Evolutionary conservation across 1,140 invertebrate species (phyloP).

Genomic region (Drosophila mauritiana): DNA sequence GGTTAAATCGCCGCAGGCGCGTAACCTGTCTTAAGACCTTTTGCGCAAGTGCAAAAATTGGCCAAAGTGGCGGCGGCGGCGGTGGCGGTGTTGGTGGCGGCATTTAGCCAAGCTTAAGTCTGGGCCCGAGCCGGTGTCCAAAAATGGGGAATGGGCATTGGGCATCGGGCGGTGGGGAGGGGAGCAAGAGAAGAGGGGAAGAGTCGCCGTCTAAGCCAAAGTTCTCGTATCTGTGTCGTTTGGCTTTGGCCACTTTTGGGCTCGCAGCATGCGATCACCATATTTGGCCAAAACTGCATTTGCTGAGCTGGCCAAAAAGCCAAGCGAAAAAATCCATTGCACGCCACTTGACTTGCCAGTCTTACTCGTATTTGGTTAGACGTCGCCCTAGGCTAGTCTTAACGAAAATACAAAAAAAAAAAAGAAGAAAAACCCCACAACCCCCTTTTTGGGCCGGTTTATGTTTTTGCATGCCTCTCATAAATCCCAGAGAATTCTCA

Average conservation of each 20-base stretch:
- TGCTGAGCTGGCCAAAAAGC: conserved; percentile 59
- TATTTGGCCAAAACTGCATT: conserved; percentile 81
- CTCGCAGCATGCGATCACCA: conserved; percentile 78
- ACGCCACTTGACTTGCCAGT: conserved; percentile 80
- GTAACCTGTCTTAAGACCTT: conserved; percentile 82
- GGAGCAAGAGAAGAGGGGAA: background rate
- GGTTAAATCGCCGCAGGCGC: conserved; percentile 80
- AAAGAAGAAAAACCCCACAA: conserved; percentile 1
- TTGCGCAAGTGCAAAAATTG: conserved; percentile 83
- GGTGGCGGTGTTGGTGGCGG: conserved; percentile 13
- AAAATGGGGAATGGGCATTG: conserved; percentile 8
- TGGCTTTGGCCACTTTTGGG: conserved; percentile 62
- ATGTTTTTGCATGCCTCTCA: conserved; percentile 72
- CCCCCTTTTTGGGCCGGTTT: conserved; percentile 46
- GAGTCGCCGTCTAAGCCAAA: conserved; percentile 45
- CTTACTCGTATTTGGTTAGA: conserved; percentile 80
- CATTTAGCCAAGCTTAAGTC: conserved; percentile 50
- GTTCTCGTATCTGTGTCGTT: conserved; percentile 66
- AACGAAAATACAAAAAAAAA: background rate
- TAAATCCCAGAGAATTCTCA: conserved; percentile 78
- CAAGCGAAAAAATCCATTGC: conserved; percentile 58
- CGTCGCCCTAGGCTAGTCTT: conserved; percentile 69
- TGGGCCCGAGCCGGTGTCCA: conserved; percentile 22
- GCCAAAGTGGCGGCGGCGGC: conserved; percentile 61
- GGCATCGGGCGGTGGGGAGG: background rate